These are phyloP conservation scores for Paradisaea rubra DNA, from an alignment of 2,113 vertebrate genomes.

Conservation along the genomic window DNA sequence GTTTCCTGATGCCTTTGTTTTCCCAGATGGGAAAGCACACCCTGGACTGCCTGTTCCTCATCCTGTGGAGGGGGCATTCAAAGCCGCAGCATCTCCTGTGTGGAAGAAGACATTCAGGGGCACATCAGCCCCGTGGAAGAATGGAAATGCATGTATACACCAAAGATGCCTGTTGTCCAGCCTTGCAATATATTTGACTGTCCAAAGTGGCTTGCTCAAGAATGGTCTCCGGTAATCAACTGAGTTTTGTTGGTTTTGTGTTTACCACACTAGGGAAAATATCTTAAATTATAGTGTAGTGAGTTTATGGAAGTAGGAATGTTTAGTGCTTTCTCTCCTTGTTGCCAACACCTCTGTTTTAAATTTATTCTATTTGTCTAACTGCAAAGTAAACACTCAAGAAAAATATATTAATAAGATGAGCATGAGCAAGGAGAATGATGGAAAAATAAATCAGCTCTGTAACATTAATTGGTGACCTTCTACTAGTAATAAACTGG, in stretches of 20 bases:
- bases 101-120: slow-evolving; percentile 96
- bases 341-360: not conserved
- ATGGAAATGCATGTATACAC: slow-evolving; percentile 96
- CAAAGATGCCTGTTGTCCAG: slow-evolving; percentile 86
- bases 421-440: not conserved
- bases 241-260: not conserved
- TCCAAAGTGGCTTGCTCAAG: slow-evolving; percentile 95
- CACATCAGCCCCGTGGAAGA: slow-evolving; percentile 86
- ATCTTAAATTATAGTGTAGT: not conserved
- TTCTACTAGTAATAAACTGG: not conserved
- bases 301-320: not conserved
- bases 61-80: slow-evolving; percentile 94
- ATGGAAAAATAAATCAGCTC: not conserved
- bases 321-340: not conserved
- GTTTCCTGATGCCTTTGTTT: not conserved
- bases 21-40: slow-evolving; percentile 92
- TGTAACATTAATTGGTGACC: not conserved
- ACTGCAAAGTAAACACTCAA: not conserved
- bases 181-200: slow-evolving; percentile 95
- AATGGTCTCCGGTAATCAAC: slow-evolving; percentile 90
- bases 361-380: not conserved
- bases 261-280: not conserved
- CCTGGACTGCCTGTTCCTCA: slow-evolving; percentile 94
- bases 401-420: not conserved
- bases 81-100: slow-evolving; percentile 90